Evolutionary conservation across 1,140 invertebrate species (phyloP).

Genomic region (Drosophila hydei): DNA sequence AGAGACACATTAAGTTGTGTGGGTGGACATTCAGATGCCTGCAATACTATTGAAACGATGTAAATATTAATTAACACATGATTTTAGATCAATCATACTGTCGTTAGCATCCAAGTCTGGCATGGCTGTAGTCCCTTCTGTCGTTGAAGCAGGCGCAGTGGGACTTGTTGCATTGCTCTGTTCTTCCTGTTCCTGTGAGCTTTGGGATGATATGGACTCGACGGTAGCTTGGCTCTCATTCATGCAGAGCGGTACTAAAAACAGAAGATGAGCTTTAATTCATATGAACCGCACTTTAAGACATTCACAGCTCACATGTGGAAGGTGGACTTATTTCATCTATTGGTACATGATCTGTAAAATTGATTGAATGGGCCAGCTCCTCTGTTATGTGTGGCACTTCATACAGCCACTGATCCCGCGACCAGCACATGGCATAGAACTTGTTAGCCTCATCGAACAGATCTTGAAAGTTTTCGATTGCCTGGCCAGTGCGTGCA

Average conservation of each 20-base stretch:
- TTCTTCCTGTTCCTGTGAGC: not conserved
- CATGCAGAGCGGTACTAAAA: constrained; percentile 19
- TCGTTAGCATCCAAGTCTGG: not conserved
- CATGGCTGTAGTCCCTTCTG: too few relatives aligned
- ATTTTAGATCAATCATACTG: not conserved
- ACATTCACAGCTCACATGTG: not conserved
- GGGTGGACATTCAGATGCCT: not conserved
- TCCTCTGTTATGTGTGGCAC: constrained; percentile 32
- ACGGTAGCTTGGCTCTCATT: not conserved
- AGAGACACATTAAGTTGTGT: constrained; percentile 16
- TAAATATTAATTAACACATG: too few relatives aligned
- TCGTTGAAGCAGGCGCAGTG: not conserved
- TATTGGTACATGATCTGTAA: not conserved
- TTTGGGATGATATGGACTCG: not conserved
- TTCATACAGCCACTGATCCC: constrained; percentile 45
- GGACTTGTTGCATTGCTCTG: not conserved
- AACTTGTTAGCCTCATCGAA: constrained; percentile 24
- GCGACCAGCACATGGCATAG: constrained; percentile 45
- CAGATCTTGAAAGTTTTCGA: constrained; percentile 7
- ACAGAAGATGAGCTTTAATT: not conserved
- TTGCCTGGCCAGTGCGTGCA: constrained; percentile 6
- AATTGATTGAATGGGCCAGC: not conserved
- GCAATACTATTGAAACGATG: not conserved
- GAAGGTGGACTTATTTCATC: not conserved
- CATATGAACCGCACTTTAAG: not conserved